Conservation (phyloP, 2,113 vertebrate genomes). For the Mormyrus iriodes region DNA sequence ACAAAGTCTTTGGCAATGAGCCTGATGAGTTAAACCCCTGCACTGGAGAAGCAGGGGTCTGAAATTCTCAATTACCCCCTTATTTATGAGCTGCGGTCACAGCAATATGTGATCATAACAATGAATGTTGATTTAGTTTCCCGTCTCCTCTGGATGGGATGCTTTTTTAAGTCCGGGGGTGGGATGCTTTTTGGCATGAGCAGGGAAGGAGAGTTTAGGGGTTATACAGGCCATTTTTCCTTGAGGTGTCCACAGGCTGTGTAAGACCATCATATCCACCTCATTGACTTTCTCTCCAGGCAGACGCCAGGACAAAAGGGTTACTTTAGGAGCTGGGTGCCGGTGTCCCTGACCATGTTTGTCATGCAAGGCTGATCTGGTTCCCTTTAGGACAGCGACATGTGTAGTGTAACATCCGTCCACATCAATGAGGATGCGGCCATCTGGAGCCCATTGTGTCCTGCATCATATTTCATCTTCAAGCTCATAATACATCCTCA, state of each 20-base stretch:
- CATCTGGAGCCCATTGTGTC: slow-evolving; percentile 60
- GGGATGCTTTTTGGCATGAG: background rate
- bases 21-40: slow-evolving; percentile 29
- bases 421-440: slow-evolving; percentile 41
- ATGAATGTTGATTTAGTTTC: background rate
- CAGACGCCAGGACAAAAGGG: background rate
- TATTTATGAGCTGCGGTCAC: slow-evolving; percentile 13
- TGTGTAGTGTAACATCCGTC: slow-evolving; percentile 27
- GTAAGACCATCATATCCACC: background rate
- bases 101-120: background rate
- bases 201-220: background rate
- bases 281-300: background rate
- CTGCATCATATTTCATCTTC: slow-evolving; percentile 30
- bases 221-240: background rate
- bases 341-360: slow-evolving; percentile 44
- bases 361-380: slow-evolving; percentile 51
- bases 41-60: background rate
- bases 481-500: slow-evolving; percentile 33
- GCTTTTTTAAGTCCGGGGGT: background rate
- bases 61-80: background rate
- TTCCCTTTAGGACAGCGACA: slow-evolving; percentile 46
- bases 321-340: slow-evolving; percentile 9
- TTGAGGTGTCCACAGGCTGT: background rate
- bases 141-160: background rate
- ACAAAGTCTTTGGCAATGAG: slow-evolving; percentile 2